Evolutionary conservation across 2,888 invertebrate species (phyloP), one percentile per base, ranked within the genome.

Genomic region (Pristionchus exspectatus): DNA sequence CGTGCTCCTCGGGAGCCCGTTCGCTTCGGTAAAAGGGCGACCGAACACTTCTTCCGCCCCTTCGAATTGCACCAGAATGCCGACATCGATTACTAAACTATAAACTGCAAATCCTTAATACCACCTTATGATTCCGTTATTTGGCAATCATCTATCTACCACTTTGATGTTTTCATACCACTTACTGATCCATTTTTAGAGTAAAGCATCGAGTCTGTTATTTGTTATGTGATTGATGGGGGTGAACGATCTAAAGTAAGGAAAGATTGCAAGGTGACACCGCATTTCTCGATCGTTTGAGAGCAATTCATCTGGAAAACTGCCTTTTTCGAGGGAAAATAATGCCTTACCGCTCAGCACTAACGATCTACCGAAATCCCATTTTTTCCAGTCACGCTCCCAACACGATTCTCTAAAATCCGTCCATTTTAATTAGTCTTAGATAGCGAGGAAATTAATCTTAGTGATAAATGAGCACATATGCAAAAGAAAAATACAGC

Each of bases 1-100:
- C 93, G 94, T n/a, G 92, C 93, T 44, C 93, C 92, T n/a, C 92
- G 94, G 66, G 94, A 94, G 90, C 94, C 94, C 33, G 93, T 94
- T 44, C 92, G 94, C 90, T 94, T 91, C 90, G 93, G 93, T 18
- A 92, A 93, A 77, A 91, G 92, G 33, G 83, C 89, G 18, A 9
- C 24, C n/a, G 30, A 21, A 7, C 27, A 38, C 0, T 44, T 16
- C 30, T 59, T 87, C 44, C 50, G 54, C 81, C 54, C 81, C n/a
- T 81, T 50, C 54, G 54, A 81, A n/a, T 27, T 38, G 77, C 44
- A 44, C 27, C 50, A 30, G 9, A 30, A 59, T 21, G 9, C 50
- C 83, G 38, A 24, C 44, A 18, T 30, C 4, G 50, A 85, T 0
- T 85, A 85, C 33, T 59, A 33, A 85, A 21, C 21, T 38, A 2